Conservation (phyloP, 2,888 invertebrate species). For the Plusia festucae region DNA sequence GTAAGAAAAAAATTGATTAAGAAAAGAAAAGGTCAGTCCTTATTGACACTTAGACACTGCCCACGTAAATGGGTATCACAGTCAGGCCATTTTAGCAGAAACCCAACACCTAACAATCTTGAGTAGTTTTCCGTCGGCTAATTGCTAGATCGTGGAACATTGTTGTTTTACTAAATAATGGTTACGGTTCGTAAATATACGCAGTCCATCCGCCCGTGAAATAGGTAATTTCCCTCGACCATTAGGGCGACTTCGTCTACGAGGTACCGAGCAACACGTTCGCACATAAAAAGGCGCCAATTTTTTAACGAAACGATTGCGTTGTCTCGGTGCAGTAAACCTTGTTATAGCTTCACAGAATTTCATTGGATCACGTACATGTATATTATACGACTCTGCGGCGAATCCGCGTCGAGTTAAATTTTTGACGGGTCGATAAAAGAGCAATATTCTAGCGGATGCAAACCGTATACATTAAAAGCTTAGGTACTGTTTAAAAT, state of each 20-base stretch:
- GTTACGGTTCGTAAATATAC: constrained; percentile 64
- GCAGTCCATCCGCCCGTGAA: constrained; percentile 68
- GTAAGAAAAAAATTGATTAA: constrained; percentile 26
- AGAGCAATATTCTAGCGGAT: neutral
- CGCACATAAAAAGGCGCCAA: constrained; percentile 60
- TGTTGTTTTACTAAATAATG: constrained; percentile 62
- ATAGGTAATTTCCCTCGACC: constrained; percentile 75
- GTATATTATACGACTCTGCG: constrained; percentile 27
- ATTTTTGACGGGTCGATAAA: constrained; percentile 18
- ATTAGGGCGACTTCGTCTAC: constrained; percentile 65
- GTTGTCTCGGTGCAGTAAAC: constrained; percentile 56
- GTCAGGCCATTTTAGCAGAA: constrained; percentile 13
- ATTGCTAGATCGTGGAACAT: constrained; percentile 50
- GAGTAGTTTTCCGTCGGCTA: constrained; percentile 38
- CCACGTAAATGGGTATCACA: constrained; percentile 18
- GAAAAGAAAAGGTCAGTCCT: constrained; percentile 5
- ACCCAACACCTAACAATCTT: constrained; percentile 21
- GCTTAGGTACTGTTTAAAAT: too few species aligned
- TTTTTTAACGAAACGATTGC: constrained; percentile 62
- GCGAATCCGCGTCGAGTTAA: constrained; percentile 34
- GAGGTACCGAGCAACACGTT: constrained; percentile 60
- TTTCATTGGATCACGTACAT: constrained; percentile 63
- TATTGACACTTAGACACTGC: constrained; percentile 26
- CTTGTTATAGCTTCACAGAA: constrained; percentile 42
- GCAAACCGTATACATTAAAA: too few species aligned